phyloP scores from a whole-genome alignment of 2,888 invertebrate species.

The Mactromeris polynyma region DNA sequence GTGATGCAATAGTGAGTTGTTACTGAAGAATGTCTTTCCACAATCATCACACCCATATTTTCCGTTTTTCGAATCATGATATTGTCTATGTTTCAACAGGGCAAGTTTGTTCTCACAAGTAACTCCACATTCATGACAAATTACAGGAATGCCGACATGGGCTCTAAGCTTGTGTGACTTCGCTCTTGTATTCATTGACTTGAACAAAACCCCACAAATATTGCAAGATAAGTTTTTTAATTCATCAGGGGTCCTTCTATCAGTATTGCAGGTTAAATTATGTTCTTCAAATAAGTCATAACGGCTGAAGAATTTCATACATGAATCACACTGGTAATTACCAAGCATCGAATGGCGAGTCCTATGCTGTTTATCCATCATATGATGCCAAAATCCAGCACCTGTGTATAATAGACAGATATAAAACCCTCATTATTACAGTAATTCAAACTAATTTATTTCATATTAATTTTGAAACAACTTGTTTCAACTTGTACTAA shows the following conservation, averaged over 20 bases:
- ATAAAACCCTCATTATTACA: not conserved
- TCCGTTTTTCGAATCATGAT: constrained; percentile 26
- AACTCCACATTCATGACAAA: constrained; percentile 11
- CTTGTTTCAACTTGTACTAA: not conserved
- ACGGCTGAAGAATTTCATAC: not conserved
- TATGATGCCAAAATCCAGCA: constrained; percentile 2
- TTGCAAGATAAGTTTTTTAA: constrained; percentile 13
- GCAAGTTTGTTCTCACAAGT: constrained; percentile 5
- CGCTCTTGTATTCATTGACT: not conserved
- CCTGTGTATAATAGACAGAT: not conserved
- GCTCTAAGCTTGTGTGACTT: not conserved
- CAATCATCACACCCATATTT: constrained; percentile 24
- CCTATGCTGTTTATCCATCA: not conserved
- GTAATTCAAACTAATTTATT: not conserved
- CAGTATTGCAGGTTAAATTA: constrained; percentile 12
- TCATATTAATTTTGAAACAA: no score
- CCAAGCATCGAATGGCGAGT: not conserved
- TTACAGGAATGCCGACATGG: not conserved
- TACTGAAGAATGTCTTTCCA: constrained; percentile 30
- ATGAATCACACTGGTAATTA: constrained; percentile 24
- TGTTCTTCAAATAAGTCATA: constrained; percentile 10
- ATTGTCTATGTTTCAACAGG: not conserved
- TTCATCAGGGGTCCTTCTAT: not conserved
- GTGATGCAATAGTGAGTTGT: constrained; percentile 12
- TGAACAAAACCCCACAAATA: not conserved